Evolutionary conservation across 2,888 invertebrate species (phyloP).

Genomic region (Byasa hedistus): DNA sequence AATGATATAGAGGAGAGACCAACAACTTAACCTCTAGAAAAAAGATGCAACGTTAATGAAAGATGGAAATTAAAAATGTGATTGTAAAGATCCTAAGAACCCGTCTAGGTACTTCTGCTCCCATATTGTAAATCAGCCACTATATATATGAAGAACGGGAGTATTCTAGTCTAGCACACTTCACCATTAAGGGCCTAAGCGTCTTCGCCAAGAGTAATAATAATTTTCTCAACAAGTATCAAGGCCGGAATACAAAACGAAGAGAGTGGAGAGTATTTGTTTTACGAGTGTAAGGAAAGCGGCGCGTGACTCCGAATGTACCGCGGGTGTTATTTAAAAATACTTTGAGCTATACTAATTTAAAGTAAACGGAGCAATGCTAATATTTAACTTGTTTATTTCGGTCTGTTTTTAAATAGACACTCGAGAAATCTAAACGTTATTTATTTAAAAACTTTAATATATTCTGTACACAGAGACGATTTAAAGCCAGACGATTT

Average conservation of each 20-base stretch:
- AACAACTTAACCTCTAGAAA: too few relatives aligned
- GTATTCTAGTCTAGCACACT: too few relatives aligned
- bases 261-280: constrained; percentile 16
- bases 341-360: constrained; percentile 9
- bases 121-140: too few relatives aligned
- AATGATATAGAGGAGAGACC: too few relatives aligned
- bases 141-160: too few relatives aligned
- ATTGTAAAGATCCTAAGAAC: too few relatives aligned
- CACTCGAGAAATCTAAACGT: background rate
- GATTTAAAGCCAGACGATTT: too few relatives aligned
- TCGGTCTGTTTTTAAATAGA: background rate
- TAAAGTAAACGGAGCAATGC: constrained; percentile 9
- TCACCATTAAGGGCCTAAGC: too few relatives aligned
- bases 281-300: constrained; percentile 18
- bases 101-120: too few relatives aligned
- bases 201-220: background rate
- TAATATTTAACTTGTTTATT: constrained; percentile 4
- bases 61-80: too few relatives aligned
- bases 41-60: too few relatives aligned
- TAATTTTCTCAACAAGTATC: constrained; percentile 5
- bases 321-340: constrained; percentile 21
- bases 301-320: constrained; percentile 24
- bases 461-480: too few relatives aligned
- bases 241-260: constrained; percentile 5
- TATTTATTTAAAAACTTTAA: background rate